These are phyloP conservation scores for Solea solea DNA, from an alignment of 2,113 vertebrate genomes.

Conservation along the genomic window DNA sequence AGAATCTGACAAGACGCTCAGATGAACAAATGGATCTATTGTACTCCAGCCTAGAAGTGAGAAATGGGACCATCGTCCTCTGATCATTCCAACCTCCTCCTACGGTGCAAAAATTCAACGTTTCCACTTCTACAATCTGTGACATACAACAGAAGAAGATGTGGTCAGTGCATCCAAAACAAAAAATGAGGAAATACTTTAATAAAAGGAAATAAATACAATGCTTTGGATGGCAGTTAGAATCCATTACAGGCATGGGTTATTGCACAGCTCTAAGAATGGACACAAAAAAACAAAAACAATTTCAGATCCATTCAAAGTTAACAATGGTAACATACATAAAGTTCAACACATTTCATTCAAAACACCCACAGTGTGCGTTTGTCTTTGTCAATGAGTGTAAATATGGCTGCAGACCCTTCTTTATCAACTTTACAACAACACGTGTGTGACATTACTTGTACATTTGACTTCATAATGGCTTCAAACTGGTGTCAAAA, in stretches of 20 bases:
- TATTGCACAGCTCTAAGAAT: constrained; percentile 77
- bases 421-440: background rate
- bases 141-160: constrained; percentile 15
- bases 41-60: constrained; percentile 49
- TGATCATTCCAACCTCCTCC: constrained; percentile 22
- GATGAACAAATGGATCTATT: constrained; percentile 55
- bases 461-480: constrained; percentile 23
- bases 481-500: constrained; percentile 46
- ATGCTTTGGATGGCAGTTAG: constrained; percentile 79
- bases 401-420: constrained; percentile 26
- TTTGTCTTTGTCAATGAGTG: constrained; percentile 14
- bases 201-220: constrained; percentile 81
- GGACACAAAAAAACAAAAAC: constrained; percentile 27
- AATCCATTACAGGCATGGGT: constrained; percentile 79
- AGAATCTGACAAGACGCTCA: constrained; percentile 54
- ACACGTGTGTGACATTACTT: constrained; percentile 8
- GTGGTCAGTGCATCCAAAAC: constrained; percentile 54
- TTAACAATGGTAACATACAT: constrained; percentile 54
- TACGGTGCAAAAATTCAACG: constrained; percentile 10
- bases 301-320: constrained; percentile 36
- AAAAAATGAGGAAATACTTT: constrained; percentile 72
- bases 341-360: constrained; percentile 27
- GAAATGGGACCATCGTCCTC: constrained; percentile 17
- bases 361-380: constrained; percentile 8
- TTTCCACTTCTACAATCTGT: background rate